Percentiles rank a stretch among this genome's conserved stretches.
Evolutionary conservation across 1,140 invertebrate genomes (phyloP).

Genomic region (Achroia grisella): DNA sequence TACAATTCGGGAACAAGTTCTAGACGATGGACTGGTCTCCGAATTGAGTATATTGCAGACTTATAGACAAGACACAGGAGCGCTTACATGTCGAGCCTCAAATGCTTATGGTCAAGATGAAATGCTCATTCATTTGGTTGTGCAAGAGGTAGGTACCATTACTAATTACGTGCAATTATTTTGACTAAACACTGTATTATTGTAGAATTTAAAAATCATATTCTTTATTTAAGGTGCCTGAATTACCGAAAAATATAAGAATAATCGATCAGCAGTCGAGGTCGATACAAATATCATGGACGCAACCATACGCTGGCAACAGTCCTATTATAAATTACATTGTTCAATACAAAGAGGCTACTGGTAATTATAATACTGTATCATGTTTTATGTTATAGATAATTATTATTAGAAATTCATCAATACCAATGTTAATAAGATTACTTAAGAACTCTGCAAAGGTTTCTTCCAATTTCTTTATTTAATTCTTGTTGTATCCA

Average conservation of each 20-base stretch:
- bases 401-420: too few species aligned
- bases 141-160: constrained; percentile 80
- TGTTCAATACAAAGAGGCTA: constrained; percentile 88
- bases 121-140: constrained; percentile 91
- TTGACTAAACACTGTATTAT: too few species aligned
- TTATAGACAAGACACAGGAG: constrained; percentile 89
- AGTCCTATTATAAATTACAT: constrained; percentile 91
- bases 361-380: constrained; percentile 74
- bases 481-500: too few species aligned
- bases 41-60: constrained; percentile 88
- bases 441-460: too few species aligned
- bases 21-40: constrained; percentile 88
- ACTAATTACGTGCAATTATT: not conserved
- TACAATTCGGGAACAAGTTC: constrained; percentile 81
- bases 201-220: too few species aligned
- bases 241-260: constrained; percentile 88
- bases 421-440: too few species aligned
- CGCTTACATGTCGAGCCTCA: constrained; percentile 89
- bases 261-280: constrained; percentile 88
- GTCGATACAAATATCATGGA: constrained; percentile 88
- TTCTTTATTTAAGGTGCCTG: constrained; percentile 79
- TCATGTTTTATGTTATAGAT: not conserved
- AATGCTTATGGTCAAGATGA: constrained; percentile 94
- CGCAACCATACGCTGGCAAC: constrained; percentile 89
- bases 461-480: too few species aligned